Evolutionary conservation across 2,113 vertebrate species (phyloP).

Genomic region (Pica pica): DNA sequence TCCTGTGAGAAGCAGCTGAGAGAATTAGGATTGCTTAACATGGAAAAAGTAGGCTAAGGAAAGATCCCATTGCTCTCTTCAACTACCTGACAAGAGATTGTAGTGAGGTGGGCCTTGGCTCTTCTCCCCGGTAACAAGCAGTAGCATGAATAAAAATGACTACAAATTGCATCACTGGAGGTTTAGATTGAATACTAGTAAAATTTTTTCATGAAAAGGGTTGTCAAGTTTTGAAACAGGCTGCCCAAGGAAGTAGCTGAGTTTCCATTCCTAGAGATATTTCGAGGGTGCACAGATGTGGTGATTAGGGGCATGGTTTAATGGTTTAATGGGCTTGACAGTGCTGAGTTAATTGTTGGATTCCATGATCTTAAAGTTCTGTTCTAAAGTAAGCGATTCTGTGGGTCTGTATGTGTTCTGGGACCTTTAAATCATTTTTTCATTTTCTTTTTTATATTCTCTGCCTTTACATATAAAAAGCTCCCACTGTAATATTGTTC

Average conservation of each 20-base stretch:
- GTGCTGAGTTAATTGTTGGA: not conserved
- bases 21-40: not conserved
- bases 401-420: not conserved
- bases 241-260: not conserved
- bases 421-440: not conserved
- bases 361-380: not conserved
- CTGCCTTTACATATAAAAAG: not conserved
- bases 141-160: not conserved
- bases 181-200: not conserved
- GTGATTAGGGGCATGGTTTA: not conserved
- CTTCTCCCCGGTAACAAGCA: not conserved
- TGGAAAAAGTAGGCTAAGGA: not conserved
- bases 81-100: not conserved
- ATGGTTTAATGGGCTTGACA: not conserved
- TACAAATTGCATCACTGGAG: not conserved
- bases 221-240: not conserved
- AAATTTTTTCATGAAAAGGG: fast-evolving
- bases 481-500: not conserved
- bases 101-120: not conserved
- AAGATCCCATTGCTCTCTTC: not conserved
- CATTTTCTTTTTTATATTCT: not conserved
- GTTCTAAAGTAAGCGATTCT: not conserved
- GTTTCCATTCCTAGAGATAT: not conserved
- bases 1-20: not conserved
- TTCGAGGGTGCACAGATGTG: not conserved